Evolutionary conservation across 2,888 invertebrate species (phyloP).

Genomic region (Trissoscelio sp.): DNA sequence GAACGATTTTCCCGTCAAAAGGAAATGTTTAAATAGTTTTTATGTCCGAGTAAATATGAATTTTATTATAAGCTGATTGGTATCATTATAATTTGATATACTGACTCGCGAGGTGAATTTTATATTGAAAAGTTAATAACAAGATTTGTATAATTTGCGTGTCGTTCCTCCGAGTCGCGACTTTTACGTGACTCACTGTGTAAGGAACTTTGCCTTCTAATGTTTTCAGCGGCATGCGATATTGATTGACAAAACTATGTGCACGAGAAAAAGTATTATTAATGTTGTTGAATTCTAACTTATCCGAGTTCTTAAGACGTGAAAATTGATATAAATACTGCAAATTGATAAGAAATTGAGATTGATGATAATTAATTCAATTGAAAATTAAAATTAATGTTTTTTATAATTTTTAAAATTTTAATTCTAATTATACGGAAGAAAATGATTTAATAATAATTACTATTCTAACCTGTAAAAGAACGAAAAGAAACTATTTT

Average conservation of each 20-base stretch:
- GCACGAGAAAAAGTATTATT: slow-evolving; percentile 33
- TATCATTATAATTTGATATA: slow-evolving; percentile 18
- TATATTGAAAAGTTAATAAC: slow-evolving; percentile 53
- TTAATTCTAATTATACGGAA: no score
- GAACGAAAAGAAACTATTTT: no score
- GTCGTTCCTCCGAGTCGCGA: slow-evolving; percentile 42
- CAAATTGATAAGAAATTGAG: no score
- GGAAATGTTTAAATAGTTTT: slow-evolving; percentile 31
- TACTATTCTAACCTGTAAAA: no score
- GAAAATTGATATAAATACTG: no score
- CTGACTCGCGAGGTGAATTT: slow-evolving; percentile 17
- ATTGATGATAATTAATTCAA: no score
- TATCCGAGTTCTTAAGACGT: not conserved
- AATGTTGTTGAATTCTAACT: slow-evolving; percentile 12
- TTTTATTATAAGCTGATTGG: slow-evolving; percentile 28
- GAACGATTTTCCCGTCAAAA: slow-evolving; percentile 23
- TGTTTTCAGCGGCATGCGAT: slow-evolving; percentile 51
- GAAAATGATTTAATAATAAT: no score
- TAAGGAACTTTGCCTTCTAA: slow-evolving; percentile 23
- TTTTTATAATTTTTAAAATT: no score
- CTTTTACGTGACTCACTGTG: slow-evolving; percentile 49
- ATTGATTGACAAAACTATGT: slow-evolving; percentile 43
- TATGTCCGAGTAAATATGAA: slow-evolving; percentile 16
- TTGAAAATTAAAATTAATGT: no score
- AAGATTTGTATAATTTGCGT: slow-evolving; percentile 54